Conservation (phyloP, 1,140 invertebrate species). For the Manduca sexta region DNA sequence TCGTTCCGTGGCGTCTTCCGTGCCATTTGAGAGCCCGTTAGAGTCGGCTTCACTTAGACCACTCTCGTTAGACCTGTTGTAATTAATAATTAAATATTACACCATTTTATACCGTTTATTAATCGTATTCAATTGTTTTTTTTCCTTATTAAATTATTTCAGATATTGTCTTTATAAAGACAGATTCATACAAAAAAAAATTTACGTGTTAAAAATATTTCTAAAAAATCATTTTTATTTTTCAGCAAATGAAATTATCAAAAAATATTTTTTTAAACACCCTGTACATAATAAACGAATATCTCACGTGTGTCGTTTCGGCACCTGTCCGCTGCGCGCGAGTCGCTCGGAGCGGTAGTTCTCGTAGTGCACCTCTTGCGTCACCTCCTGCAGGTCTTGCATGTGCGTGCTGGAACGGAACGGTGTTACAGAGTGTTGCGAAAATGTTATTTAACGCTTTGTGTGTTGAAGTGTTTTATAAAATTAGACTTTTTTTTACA, state of each 20-base stretch:
- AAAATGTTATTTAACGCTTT: no score
- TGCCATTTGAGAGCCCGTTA: conserved; percentile 46
- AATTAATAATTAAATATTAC: no score
- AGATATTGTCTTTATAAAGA: no score
- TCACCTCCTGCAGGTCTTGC: conserved; percentile 97
- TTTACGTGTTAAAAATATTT: no score
- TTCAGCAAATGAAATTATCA: no score
- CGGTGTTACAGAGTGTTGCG: neutral
- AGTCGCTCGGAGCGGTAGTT: conserved; percentile 93
- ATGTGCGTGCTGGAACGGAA: conserved; percentile 86
- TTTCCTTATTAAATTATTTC: no score
- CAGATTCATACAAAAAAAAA: no score
- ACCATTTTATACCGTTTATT: no score
- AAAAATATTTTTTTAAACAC: no score
- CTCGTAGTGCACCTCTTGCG: conserved; percentile 97
- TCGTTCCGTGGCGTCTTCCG: conserved; percentile 77
- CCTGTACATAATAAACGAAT: neutral
- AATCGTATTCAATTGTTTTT: no score
- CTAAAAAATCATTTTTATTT: no score
- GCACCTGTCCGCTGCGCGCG: conserved; percentile 84
- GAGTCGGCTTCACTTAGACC: conserved; percentile 58
- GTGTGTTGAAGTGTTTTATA: neutral
- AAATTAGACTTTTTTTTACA: no score
- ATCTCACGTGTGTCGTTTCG: conserved; percentile 81
- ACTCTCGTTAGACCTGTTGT: conserved; percentile 61